Evolutionary conservation across 37 sponge, comb jelly and placozoan genomes (phyloP), one percentile per base, ranked within the genome.

Genomic region (Halichondria panicea): DNA sequence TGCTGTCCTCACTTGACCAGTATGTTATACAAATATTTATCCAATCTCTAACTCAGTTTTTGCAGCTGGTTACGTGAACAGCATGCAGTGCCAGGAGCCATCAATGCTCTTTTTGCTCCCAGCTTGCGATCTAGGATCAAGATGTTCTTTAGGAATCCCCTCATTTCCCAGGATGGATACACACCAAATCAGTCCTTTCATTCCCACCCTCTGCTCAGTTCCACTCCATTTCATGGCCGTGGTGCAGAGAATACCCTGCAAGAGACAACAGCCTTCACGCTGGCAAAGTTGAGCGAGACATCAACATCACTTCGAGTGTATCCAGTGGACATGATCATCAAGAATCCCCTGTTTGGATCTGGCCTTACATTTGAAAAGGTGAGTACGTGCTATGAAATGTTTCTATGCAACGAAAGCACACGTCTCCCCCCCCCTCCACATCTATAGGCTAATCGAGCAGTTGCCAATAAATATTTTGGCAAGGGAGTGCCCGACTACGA

Each of bases 271-370:
- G 41, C 40, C 19, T 56, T 37, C 25, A 34, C 74, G 13, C 18
- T 60, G 5, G 50, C 61, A 55, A 69, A 28, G 22, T 2, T 59
- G 59, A 69, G 57, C 3, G 50, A 56, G 1, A 61, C 35, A 15
- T 58, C 60, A 31, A 34, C 61, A 2, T 8, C 13, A 6, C 31
- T 74, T 12, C 46, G 63, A 0, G 15, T 36, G 2, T 13, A 72
- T 5, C 79, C 72, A 39, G 89, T 68, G 15, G 90, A 89, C 57
- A 70, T 75, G 63, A 31, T 79, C 57, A 77, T 84, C 22, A 55
- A 57, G 3, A 89, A 89, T 40, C 84, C 85, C 40, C 78, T 84
- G 59, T 89, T 89, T 75, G 84, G 81, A 3, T 71, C 77, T 48
- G 77, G 77, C 22, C 22, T 84, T 43, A 30, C 60, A 4, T 74